A percentile compares a stretch with the other conserved stretches of the same genome.
Evolutionary conservation across 2,888 invertebrate genomes (phyloP).

Genomic region (Amaurobius ferox): DNA sequence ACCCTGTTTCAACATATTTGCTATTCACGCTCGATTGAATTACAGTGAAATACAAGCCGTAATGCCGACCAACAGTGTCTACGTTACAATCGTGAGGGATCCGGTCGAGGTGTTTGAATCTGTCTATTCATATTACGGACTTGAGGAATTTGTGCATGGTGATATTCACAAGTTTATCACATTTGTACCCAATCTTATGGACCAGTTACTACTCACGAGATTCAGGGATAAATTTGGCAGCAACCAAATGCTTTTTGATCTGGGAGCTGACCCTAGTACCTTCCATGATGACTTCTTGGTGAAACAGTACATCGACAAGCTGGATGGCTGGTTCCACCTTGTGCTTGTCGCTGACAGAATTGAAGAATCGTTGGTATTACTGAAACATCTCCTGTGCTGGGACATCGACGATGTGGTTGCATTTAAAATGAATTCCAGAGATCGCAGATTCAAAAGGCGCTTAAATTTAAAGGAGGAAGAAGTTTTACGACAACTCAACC

Average conservation of each 20-base stretch:
- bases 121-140: slow-evolving; percentile 74
- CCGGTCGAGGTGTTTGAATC: slow-evolving; percentile 74
- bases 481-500: slow-evolving; percentile 61
- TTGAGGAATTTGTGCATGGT: slow-evolving; percentile 55
- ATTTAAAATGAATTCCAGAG: slow-evolving; percentile 75
- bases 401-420: slow-evolving; percentile 75
- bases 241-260: slow-evolving; percentile 77
- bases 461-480: slow-evolving; percentile 45
- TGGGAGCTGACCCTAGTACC: slow-evolving; percentile 74
- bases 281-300: slow-evolving; percentile 74
- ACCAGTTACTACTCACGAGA: slow-evolving; percentile 25
- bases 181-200: slow-evolving; percentile 13
- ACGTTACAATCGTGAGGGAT: slow-evolving; percentile 74
- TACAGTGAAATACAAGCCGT: slow-evolving; percentile 63
- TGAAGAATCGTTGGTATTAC: slow-evolving; percentile 76
- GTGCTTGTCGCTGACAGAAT: slow-evolving; percentile 76
- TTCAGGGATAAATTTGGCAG: slow-evolving; percentile 74
- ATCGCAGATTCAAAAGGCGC: slow-evolving; percentile 49
- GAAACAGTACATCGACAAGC: slow-evolving; percentile 72
- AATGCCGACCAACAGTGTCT: slow-evolving; percentile 73
- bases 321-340: slow-evolving; percentile 76
- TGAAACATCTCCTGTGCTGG: slow-evolving; percentile 76
- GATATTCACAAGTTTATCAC: slow-evolving; percentile 44
- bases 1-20: slow-evolving; percentile 73
- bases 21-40: slow-evolving; percentile 74